Evolutionary conservation across 1,140 invertebrate genomes (phyloP), one percentile per base, ranked within the genome.

Genomic region (Drosophila sulfurigaster): DNA sequence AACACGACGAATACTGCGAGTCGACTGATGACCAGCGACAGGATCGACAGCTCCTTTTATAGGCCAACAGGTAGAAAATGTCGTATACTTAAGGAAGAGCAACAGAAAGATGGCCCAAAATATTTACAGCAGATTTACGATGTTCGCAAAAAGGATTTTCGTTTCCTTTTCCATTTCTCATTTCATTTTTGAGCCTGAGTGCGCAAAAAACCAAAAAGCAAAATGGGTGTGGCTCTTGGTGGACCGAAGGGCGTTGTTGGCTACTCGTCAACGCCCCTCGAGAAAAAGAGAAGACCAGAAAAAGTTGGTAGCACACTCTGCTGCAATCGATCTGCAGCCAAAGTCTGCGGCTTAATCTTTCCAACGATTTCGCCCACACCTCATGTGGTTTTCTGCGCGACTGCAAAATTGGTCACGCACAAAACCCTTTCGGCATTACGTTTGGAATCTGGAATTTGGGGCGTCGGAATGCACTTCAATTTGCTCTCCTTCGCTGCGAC

Each of bases 1-100:
- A 75, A 90, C 85, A 89, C 85, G 63, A 32, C 59, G 56, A 90
- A 74, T 85, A 81, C 81, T 89, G 81, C 11, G 6, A 85, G 78
- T 77, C 85, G 66, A 89, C 86, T 89, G 86, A 81, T 51, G 66
- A 15, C 32, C 32, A 16, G 46, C 8, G 11, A 1, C 4, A 28
- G 38, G 10, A 5, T 0, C 8, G 11, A 1, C 25, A 52, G 5
- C 45, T 7, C 58, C 66, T 89, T 89, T 79, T 89, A 89, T 89
- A 89, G 78, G 6, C 49, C 10, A 5, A 3, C 57, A 87, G 79
- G 59, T 71, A 69, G 63, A 38, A 2, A 30, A n/a, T 11, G 28
- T 13, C n/a, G 28, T 20, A 1, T 7, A 38, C 7, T 10, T 8
- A 8, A 2, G 10, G 5, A 32, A 32, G 35, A 8, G 10, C 6